Percentiles rank a stretch among this genome's conserved stretches.
Evolutionary conservation across 2,888 invertebrate species (phyloP).

Genomic region (Morpho achilles): DNA sequence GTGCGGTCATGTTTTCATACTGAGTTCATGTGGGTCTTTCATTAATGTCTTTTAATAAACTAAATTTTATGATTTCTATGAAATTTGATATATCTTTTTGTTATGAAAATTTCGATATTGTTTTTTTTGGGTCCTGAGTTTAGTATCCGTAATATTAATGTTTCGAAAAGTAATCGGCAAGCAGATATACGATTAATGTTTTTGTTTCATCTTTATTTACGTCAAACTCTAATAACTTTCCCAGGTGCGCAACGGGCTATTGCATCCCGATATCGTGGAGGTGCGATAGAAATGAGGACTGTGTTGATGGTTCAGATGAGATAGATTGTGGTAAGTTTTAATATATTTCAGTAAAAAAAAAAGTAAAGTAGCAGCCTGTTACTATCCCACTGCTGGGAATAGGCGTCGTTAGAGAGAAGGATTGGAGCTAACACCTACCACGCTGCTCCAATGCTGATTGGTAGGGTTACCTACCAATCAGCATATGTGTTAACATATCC

Average conservation of each 20-base stretch:
- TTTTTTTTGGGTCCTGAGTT: not conserved
- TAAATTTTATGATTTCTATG: no score
- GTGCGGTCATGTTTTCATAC: constrained; percentile 46
- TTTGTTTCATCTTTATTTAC: not conserved
- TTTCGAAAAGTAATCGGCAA: no score
- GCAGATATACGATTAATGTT: no score
- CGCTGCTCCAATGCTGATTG: no score
- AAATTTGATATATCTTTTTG: no score
- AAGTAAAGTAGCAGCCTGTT: no score
- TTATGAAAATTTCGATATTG: not conserved
- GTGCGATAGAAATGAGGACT: constrained; percentile 85
- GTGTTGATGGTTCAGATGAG: constrained; percentile 84
- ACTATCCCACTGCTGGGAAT: no score
- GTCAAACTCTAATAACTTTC: not conserved
- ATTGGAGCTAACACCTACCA: no score
- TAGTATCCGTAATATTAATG: not conserved
- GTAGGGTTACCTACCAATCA: no score
- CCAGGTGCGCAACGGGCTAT: constrained; percentile 79
- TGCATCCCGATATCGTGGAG: constrained; percentile 82
- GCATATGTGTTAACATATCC: no score
- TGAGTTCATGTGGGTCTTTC: constrained; percentile 53
- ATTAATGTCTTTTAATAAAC: no score
- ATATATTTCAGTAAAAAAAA: constrained; percentile 1
- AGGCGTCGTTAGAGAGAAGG: no score
- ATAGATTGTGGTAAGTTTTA: constrained; percentile 67